Evolutionary conservation across 2,113 vertebrate species (phyloP).

Genomic region (Dissostichus mawsoni): DNA sequence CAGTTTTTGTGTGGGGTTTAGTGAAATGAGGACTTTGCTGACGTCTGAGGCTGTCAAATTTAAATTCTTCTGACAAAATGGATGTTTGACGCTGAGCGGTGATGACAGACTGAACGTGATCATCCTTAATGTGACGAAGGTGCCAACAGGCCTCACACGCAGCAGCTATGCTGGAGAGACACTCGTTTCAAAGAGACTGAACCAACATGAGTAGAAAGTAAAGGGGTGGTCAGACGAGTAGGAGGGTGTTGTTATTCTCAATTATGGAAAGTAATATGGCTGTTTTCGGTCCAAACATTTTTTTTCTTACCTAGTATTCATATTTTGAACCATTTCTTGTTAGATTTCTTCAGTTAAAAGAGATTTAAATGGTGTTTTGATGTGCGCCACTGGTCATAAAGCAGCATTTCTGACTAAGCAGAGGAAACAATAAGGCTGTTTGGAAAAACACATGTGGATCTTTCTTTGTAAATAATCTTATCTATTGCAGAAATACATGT

Average conservation of each 20-base stretch:
- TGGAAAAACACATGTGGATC: background rate
- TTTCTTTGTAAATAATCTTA: background rate
- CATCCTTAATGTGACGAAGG: slow-evolving; percentile 31
- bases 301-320: background rate
- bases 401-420: too few relatives aligned
- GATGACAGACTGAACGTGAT: slow-evolving; percentile 35
- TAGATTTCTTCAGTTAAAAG: background rate
- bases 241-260: background rate
- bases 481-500: too few relatives aligned
- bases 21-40: background rate
- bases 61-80: slow-evolving; percentile 14
- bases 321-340: background rate
- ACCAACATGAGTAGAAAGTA: background rate
- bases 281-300: background rate
- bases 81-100: slow-evolving; percentile 36
- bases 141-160: slow-evolving; percentile 48
- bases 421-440: too few relatives aligned
- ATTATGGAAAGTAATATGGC: background rate
- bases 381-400: background rate
- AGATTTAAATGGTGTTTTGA: background rate
- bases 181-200: background rate
- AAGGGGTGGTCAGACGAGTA: background rate
- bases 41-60: slow-evolving; percentile 1
- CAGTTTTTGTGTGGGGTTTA: background rate
- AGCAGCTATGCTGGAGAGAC: slow-evolving; percentile 22